Evolutionary conservation across 2,797 vertebrate genomes (phyloP), one percentile per base, ranked within the genome.

Genomic region (Silurus aristotelis): DNA sequence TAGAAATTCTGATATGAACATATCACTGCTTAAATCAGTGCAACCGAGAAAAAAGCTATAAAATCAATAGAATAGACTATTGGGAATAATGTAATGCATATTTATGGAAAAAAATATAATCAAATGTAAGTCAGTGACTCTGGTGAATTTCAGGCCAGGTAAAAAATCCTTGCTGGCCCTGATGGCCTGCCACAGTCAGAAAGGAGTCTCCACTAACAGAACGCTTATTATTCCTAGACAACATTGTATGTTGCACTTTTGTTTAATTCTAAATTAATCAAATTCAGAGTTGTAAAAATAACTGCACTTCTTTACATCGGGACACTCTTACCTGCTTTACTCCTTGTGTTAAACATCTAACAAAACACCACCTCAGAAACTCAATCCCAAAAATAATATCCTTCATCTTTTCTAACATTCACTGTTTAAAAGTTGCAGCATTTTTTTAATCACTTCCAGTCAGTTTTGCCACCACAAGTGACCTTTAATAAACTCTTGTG

Each of bases 401-500:
- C 20, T 12, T 43, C 0, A 2, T 52, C 46, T n/a, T 22, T 78
- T 43, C n/a, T 15, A 43, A 8, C 5, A 7, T 19, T 25, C 38
- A 46, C 13, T 64, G 46, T 63, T 63, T 64, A 64, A 79, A 63
- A 46, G 60, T 6, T 48, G 6, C 6, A 15, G 60, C 64, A 15
- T 64, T 80, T 58, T 68, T 67, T 13, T 60, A 60, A 38, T 17
- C 10, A 60, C 75, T 60, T 78, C 38, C 22, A 48, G 46, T 79
- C 38, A 48, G 46, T 48, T 25, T 9, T 46, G 38, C 38, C 38
- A 25, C n/a, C 22, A 63, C 6, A 64, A 48, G 10, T 64, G 61
- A 80, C 77, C 77, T 64, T 80, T 80, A 46, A 25, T 80, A 48
- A 80, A 80, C 77, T 25, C 22, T 64, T 5, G 22, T 25, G 7